Evolutionary conservation across 1,140 invertebrate genomes (phyloP).

Genomic region (Archivesica marissinica): DNA sequence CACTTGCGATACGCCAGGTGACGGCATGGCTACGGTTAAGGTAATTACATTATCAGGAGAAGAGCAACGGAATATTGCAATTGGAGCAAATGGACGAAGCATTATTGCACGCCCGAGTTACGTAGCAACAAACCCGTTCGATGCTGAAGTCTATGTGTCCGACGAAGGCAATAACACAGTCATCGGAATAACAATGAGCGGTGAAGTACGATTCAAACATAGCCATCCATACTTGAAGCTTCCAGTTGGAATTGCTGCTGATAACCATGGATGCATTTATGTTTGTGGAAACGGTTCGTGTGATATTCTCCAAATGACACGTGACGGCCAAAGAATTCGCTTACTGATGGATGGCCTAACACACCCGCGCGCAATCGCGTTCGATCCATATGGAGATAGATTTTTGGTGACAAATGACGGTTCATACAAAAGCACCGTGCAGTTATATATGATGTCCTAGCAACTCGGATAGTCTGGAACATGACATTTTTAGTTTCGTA

Average conservation of each 20-base stretch:
- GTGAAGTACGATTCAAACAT: constrained; percentile 38
- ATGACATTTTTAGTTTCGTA: too few species aligned
- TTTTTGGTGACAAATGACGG: constrained; percentile 61
- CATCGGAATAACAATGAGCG: constrained; percentile 55
- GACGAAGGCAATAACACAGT: constrained; percentile 61
- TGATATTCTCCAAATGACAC: constrained; percentile 56
- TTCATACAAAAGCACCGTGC: constrained; percentile 59
- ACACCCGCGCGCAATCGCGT: constrained; percentile 59
- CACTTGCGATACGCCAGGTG: constrained; percentile 45
- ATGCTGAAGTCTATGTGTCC: constrained; percentile 54
- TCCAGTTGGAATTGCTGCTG: constrained; percentile 58
- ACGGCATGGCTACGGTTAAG: constrained; percentile 51
- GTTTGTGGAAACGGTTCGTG: constrained; percentile 62
- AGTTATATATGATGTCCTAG: constrained; percentile 38
- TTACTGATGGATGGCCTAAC: constrained; percentile 44
- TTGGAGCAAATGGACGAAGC: constrained; percentile 32
- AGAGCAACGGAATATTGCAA: constrained; percentile 37
- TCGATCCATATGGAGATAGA: constrained; percentile 54
- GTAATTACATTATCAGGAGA: constrained; percentile 41
- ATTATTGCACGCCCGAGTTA: constrained; percentile 49
- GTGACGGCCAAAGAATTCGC: constrained; percentile 53
- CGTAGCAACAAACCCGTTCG: constrained; percentile 56
- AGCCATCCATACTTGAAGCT: constrained; percentile 44
- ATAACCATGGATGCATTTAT: constrained; percentile 61
- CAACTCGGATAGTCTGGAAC: too few species aligned